Percentiles rank a stretch among this genome's conserved stretches.
Conservation (phyloP, 1,140 invertebrate species). For the Frieseomelitta varia region DNA sequence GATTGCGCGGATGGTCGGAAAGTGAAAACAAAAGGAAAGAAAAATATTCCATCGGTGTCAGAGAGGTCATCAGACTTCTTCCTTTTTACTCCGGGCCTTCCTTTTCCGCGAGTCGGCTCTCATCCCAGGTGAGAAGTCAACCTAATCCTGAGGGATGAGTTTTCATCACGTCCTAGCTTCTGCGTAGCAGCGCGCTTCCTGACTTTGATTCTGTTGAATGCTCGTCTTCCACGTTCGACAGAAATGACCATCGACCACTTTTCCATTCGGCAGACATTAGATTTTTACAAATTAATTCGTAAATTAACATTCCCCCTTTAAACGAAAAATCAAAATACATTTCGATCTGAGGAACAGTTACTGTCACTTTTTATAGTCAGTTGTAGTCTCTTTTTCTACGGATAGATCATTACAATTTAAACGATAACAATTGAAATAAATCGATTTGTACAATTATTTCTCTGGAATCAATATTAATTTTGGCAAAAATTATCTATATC, state of each 20-base stretch:
- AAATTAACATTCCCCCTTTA: too few species aligned
- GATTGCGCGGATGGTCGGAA: not conserved
- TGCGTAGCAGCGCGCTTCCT: constrained; percentile 55
- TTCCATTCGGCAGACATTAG: constrained; percentile 9
- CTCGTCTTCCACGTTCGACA: constrained; percentile 51
- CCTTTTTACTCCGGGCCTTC: constrained; percentile 25
- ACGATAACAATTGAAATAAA: too few species aligned
- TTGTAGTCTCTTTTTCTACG: too few species aligned
- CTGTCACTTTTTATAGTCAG: too few species aligned
- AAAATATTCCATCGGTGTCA: constrained; percentile 3
- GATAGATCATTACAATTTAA: too few species aligned
- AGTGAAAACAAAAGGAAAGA: not conserved
- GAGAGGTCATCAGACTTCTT: constrained; percentile 34
- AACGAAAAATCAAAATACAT: too few species aligned
- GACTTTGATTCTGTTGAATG: constrained; percentile 62
- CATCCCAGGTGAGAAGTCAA: constrained; percentile 53
- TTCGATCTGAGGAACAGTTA: too few species aligned
- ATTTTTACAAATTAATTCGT: too few species aligned
- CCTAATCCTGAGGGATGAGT: constrained; percentile 60
- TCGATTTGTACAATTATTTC: too few species aligned
- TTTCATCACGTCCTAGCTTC: constrained; percentile 59
- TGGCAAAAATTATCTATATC: too few species aligned
- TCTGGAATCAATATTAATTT: too few species aligned
- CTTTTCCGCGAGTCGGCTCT: constrained; percentile 47
- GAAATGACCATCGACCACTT: constrained; percentile 34